phyloP scores from a whole-genome alignment of 1,140 invertebrate genomes.

The Drosophila ficusphila region DNA sequence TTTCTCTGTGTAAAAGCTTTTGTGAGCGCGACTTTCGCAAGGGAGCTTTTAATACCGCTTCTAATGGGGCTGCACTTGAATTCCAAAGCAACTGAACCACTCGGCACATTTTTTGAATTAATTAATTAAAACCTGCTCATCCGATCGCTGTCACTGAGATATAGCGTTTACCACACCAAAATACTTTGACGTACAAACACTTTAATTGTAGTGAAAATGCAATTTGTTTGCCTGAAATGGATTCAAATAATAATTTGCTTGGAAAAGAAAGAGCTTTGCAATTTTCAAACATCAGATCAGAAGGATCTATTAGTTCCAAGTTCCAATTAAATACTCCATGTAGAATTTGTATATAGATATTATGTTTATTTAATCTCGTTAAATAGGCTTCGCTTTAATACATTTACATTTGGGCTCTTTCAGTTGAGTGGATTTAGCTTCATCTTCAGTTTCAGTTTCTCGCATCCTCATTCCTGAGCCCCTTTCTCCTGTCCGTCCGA shows the following conservation, averaged over 20 bases:
- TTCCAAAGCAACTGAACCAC: conserved; percentile 38
- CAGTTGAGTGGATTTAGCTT: conserved; percentile 3
- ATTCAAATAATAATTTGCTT: background rate
- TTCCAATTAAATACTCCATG: conserved; percentile 5
- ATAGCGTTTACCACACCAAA: background rate
- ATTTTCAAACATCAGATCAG: too few relatives aligned
- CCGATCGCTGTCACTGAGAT: background rate
- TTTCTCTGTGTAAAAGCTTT: conserved; percentile 27
- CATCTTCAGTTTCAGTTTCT: conserved; percentile 5
- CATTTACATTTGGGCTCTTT: conserved; percentile 52
- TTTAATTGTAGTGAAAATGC: background rate
- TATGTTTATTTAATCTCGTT: conserved; percentile 78
- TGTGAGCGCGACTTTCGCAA: conserved; percentile 30
- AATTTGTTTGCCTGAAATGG: background rate
- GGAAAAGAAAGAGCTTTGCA: background rate
- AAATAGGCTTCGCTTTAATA: conserved; percentile 64
- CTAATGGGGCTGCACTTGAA: conserved; percentile 30
- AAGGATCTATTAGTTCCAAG: too few relatives aligned
- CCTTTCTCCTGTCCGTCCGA: background rate
- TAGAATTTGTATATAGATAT: conserved; percentile 42
- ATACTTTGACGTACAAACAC: background rate
- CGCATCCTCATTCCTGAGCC: conserved; percentile 2
- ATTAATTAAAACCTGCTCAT: conserved; percentile 19
- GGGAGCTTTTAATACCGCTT: conserved; percentile 56
- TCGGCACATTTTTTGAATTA: conserved; percentile 18